A percentile compares a stretch with the other conserved stretches of the same genome.
Evolutionary conservation across 1,140 invertebrate species (phyloP).

Genomic region (Harlomillsia oculata): DNA sequence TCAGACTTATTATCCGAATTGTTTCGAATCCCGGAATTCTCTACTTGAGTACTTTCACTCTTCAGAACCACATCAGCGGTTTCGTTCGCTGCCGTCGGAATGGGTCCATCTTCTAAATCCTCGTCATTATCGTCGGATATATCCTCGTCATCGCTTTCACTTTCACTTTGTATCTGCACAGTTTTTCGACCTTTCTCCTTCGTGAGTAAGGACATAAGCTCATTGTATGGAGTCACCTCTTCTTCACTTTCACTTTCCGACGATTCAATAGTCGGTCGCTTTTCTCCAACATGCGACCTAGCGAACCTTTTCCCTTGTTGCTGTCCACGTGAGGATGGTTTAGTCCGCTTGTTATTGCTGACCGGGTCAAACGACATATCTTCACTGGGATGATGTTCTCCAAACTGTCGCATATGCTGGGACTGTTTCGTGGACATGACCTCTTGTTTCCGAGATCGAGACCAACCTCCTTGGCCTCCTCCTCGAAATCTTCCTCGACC

Average conservation of each 20-base stretch:
- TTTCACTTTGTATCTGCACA: constrained; percentile 32
- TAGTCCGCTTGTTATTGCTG: no score
- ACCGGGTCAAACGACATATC: no score
- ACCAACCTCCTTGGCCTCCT: neutral
- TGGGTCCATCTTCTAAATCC: constrained; percentile 21
- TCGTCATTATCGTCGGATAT: constrained; percentile 28
- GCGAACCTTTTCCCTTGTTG: neutral
- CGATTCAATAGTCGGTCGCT: no score
- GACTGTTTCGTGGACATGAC: constrained; percentile 1
- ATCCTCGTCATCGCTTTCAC: constrained; percentile 34
- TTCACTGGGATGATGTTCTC: constrained; percentile 23
- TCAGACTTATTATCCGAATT: constrained; percentile 8
- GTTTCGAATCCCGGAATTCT: constrained; percentile 15
- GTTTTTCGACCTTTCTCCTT: neutral
- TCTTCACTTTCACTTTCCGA: constrained; percentile 21
- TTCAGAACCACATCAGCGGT: constrained; percentile 28
- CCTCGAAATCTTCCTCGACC: constrained; percentile 10
- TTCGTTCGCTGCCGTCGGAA: constrained; percentile 21
- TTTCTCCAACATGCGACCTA: neutral
- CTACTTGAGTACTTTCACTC: constrained; percentile 24
- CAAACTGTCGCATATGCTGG: constrained; percentile 21
- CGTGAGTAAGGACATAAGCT: constrained; percentile 16
- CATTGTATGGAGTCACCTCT: constrained; percentile 19
- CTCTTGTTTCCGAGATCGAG: neutral
- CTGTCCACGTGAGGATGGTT: neutral